Base-by-base conservation (phyloP, 2,113 vertebrate species). In the Hippocampus mohnikei region DNA sequence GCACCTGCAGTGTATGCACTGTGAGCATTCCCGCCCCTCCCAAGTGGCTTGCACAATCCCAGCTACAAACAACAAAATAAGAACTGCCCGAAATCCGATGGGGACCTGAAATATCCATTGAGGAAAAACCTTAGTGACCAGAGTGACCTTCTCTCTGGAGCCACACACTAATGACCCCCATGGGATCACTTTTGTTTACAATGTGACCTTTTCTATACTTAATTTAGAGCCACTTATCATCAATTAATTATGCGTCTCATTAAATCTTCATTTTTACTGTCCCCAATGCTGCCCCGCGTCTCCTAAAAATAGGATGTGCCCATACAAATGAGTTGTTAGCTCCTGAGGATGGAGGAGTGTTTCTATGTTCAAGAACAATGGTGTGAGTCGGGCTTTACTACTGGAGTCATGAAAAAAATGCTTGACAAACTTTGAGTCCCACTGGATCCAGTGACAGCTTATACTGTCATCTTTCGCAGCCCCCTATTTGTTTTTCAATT, bases 161-260 rank as follows among this genome's bases (percentile, higher is more conserved):
- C 23, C 27, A 23, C 7, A 27, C n/a, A 25, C 25, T 73, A 63
- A 59, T 72, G 60, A 69, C 68, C 37, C 65, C 65, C 61, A 48
- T 41, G 42, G 67, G 68, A 15, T 70, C 44, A 70, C 33, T 21
- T 73, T 70, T 56, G 23, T 23, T 68, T 50, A 21, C 69, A 65
- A 44, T 13, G 33, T 63, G 53, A 72, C 55, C 48, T 82, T 79
- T 71, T 27, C 46, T 71, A 12, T 66, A 65, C 8, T 29, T 8
- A 55, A 64, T 52, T 25, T 33, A 15, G 27, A 48, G 42, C 20
- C 27, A 60, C 69, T 55, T 21, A 58, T 58, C 18, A 48, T 5
- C 41, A 67, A 71, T 71, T 60, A 66, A 66, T 67, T 69, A 63
- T 66, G 42, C 37, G 23, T 37, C 23, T 18, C 1, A 50, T 58